A percentile compares a stretch with the other conserved stretches of the same genome.
These are phyloP conservation scores for Chaetorhynchus papuensis DNA, from an alignment of 2,113 vertebrate genomes.

Conservation along the genomic window DNA sequence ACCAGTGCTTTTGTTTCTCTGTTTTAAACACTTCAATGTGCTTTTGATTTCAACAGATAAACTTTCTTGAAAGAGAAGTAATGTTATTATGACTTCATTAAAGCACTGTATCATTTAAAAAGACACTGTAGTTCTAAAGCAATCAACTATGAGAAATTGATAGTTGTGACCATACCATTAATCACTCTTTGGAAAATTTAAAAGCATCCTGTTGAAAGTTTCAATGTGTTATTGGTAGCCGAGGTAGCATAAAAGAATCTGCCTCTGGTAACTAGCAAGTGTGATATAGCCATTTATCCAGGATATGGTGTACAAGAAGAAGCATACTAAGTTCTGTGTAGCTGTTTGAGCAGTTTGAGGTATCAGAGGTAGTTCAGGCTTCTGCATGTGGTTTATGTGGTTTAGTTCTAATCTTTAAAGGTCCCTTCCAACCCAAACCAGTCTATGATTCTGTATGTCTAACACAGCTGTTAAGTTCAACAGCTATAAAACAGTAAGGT, in stretches of 20 bases:
- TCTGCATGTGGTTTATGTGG: background rate
- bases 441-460: accelerated
- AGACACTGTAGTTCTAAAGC: background rate
- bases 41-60: background rate
- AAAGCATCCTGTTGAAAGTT: background rate
- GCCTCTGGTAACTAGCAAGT: background rate
- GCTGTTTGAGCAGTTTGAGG: background rate
- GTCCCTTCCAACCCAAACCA: background rate
- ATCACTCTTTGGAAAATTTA: background rate
- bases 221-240: background rate
- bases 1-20: background rate
- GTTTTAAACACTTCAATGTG: background rate
- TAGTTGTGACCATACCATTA: background rate
- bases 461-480: background rate
- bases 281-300: background rate
- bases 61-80: background rate
- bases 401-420: background rate
- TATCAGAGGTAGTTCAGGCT: background rate
- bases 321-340: background rate
- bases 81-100: background rate
- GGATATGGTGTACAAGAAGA: background rate
- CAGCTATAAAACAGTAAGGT: background rate
- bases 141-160: background rate
- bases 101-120: background rate
- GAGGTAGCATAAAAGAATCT: background rate